Conservation (phyloP, 2,113 vertebrate genomes). For the Psittacus erithacus region DNA sequence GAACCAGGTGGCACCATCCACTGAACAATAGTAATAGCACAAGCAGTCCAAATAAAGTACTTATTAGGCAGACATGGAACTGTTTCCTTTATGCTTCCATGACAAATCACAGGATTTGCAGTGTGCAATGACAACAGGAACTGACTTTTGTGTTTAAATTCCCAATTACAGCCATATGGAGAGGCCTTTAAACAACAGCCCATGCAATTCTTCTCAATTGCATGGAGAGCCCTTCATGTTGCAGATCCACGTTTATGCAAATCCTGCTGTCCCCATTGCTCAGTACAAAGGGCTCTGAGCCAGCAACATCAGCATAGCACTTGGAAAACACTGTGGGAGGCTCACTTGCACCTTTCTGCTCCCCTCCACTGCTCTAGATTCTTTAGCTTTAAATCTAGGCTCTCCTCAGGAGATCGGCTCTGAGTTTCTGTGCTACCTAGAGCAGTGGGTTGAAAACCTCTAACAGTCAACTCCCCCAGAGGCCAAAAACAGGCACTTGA, state of each 20-base stretch:
- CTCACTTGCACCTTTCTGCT: background rate
- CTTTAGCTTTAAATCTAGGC: background rate
- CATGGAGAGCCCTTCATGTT: background rate
- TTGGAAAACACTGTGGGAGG: background rate
- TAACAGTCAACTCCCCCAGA: background rate
- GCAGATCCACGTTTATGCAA: background rate
- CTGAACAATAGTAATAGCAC: background rate
- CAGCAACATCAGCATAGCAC: background rate
- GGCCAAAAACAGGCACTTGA: background rate
- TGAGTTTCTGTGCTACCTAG: no score
- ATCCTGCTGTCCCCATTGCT: fast-evolving
- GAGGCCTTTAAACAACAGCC: background rate
- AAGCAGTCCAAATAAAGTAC: background rate
- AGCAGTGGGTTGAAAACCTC: fast-evolving
- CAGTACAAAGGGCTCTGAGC: background rate
- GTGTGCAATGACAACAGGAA: background rate
- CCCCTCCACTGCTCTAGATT: background rate
- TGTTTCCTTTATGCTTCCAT: background rate
- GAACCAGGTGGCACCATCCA: background rate
- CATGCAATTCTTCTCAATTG: background rate
- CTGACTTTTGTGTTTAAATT: background rate
- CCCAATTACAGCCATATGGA: background rate
- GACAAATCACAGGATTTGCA: background rate
- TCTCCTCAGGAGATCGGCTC: background rate
- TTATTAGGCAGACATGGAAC: background rate